Evolutionary conservation across 2,113 vertebrate species (phyloP).

Genomic region (Mesoclemmys tuberculata): DNA sequence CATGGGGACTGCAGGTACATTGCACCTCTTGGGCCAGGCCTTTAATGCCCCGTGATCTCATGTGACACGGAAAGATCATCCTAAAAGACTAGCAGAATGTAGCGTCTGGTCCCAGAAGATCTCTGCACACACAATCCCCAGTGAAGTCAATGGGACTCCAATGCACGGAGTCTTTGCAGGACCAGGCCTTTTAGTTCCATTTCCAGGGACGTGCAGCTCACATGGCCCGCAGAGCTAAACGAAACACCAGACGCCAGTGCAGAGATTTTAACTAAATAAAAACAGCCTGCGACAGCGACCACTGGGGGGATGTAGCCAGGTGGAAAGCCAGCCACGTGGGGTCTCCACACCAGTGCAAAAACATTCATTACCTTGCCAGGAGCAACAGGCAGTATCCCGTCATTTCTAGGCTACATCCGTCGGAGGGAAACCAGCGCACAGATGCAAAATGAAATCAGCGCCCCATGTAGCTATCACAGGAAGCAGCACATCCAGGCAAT

Average conservation of each 20-base stretch:
- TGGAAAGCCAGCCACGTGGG: neutral
- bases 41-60: neutral
- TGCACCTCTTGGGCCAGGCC: neutral
- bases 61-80: neutral
- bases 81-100: neutral
- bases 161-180: neutral
- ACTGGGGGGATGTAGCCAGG: accelerated
- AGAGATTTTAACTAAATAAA: neutral
- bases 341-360: slow-evolving; percentile 1
- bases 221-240: neutral
- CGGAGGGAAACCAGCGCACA: neutral
- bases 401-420: slow-evolving; percentile 33
- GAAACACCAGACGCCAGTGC: accelerated
- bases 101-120: no score
- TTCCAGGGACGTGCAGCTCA: accelerated
- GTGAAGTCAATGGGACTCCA: neutral
- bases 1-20: no score
- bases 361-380: neutral
- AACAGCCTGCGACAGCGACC: neutral
- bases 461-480: accelerated
- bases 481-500: neutral
- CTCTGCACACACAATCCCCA: neutral
- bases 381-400: neutral
- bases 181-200: neutral
- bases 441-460: neutral